phyloP scores from a whole-genome alignment of 2,888 invertebrate species.

The Chromoteleia sp. region DNA sequence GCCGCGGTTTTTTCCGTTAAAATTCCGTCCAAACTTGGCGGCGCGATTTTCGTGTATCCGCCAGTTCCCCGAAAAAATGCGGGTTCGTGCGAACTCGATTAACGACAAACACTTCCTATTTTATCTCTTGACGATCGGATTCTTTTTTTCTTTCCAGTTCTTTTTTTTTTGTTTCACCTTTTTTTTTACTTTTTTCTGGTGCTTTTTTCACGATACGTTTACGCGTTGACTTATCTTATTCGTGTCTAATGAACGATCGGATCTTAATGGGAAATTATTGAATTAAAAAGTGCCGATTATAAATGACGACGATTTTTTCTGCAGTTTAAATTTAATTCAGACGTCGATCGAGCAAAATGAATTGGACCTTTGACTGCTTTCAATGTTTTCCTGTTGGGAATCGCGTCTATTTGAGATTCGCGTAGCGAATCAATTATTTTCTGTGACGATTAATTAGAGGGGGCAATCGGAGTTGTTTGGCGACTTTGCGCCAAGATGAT shows the following conservation, averaged over 20 bases:
- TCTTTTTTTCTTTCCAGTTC: conserved; percentile 5
- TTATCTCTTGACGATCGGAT: conserved; percentile 3
- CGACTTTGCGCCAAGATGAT: not conserved
- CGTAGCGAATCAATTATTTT: conserved; percentile 11
- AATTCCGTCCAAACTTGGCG: conserved; percentile 42
- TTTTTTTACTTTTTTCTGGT: conserved; percentile 5
- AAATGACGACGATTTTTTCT: conserved; percentile 38
- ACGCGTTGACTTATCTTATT: conserved; percentile 34
- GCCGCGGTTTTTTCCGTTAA: conserved; percentile 39
- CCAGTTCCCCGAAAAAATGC: conserved; percentile 29
- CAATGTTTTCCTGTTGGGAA: not conserved
- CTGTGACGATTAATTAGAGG: conserved; percentile 1
- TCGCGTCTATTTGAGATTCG: not conserved
- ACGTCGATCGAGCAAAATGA: conserved; percentile 11
- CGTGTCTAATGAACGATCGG: conserved; percentile 4
- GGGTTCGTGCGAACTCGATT: conserved; percentile 43
- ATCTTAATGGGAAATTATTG: conserved; percentile 46
- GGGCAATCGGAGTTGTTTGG: not conserved
- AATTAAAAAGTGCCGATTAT: conserved; percentile 33
- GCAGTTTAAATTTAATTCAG: conserved; percentile 6
- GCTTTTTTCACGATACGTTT: not conserved
- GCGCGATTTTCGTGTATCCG: conserved; percentile 36
- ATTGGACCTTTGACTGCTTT: conserved; percentile 10
- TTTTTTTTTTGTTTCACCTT: not conserved
- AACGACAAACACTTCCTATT: conserved; percentile 42